Evolutionary conservation across 92 coral and sea anemone species (phyloP), one percentile per base, ranked within the genome.

Genomic region (Ricordea florida): DNA sequence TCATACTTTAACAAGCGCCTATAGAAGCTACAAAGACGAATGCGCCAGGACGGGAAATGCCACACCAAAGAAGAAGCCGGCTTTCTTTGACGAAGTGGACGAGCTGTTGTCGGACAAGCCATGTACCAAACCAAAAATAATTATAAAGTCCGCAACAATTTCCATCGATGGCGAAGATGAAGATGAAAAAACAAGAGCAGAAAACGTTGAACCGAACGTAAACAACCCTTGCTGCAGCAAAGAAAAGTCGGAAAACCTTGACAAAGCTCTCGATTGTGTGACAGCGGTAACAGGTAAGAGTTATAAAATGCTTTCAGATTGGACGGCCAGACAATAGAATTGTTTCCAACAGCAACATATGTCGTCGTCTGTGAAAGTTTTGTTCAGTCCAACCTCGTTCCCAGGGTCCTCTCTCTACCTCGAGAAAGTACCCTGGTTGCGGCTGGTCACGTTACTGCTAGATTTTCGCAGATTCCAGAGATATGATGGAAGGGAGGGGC

Each of bases 21-120:
- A 72, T 31, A 0, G 87, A 46, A 25, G 27, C 21, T 63, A 62
- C 53, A 81, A 81, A 72, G 87, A 81, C 15, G 66, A 72, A 31
- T 47, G 53, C n/a, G 25, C 53, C 26, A 51, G 52, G 48, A 71
- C 87, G 10, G 81, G 80, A 7, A 80, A 59, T 25, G 85, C 64
- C 24, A 58, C 62, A 28, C 63, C 79, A 21, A 69, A 60, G 64
- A 67, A 67, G 24, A 34, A 48, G 52, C 80, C 67, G 16, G 69
- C 81, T 18, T 80, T 55, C 66, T 71, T 45, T 18, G 56, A 80
- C 3, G 79, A 80, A 36, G 62, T 80, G 44, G 85, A 69, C 15
- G 25, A 40, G 31, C 61, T 80, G 24, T 44, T 80, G 44, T 57
- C 62, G 4, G 55, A 48, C n/a, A 80, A 80, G 79, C 79, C 86